Evolutionary conservation across 2,888 invertebrate genomes (phyloP).

Genomic region (Polia nebulosa): DNA sequence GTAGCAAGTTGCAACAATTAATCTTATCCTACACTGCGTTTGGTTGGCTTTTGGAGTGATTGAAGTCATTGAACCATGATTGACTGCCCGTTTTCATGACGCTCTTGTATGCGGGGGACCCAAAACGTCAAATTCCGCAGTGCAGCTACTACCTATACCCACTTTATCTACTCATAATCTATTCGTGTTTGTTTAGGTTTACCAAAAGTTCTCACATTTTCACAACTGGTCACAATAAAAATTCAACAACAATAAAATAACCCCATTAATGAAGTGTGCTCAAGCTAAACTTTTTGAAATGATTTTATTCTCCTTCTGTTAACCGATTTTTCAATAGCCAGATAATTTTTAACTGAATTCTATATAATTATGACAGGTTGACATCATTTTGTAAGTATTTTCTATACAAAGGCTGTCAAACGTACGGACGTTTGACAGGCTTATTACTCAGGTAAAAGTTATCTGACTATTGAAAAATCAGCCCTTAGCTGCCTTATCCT

Average conservation of each 20-base stretch:
- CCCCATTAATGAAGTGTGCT: not conserved
- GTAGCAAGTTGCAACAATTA: not conserved
- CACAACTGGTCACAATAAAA: constrained; percentile 1
- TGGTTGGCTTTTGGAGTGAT: not conserved
- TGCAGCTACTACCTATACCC: too few relatives aligned
- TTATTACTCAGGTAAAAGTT: too few relatives aligned
- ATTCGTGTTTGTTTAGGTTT: not conserved
- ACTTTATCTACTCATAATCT: too few relatives aligned
- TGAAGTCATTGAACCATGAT: not conserved
- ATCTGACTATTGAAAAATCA: too few relatives aligned
- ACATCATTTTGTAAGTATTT: too few relatives aligned
- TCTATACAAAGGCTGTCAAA: too few relatives aligned
- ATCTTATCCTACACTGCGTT: not conserved
- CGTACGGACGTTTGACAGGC: too few relatives aligned
- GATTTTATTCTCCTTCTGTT: constrained; percentile 2
- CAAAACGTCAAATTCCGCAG: too few relatives aligned
- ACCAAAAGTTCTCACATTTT: constrained; percentile 5
- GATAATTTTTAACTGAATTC: too few relatives aligned
- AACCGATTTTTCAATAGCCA: too few relatives aligned
- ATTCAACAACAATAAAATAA: constrained; percentile 7
- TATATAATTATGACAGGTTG: too few relatives aligned
- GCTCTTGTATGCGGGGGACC: not conserved
- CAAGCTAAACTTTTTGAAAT: not conserved
- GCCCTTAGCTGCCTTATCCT: too few relatives aligned
- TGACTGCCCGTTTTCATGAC: not conserved